phyloP scores from a whole-genome alignment of 2,888 invertebrate genomes.

The Camponotus fellah region DNA sequence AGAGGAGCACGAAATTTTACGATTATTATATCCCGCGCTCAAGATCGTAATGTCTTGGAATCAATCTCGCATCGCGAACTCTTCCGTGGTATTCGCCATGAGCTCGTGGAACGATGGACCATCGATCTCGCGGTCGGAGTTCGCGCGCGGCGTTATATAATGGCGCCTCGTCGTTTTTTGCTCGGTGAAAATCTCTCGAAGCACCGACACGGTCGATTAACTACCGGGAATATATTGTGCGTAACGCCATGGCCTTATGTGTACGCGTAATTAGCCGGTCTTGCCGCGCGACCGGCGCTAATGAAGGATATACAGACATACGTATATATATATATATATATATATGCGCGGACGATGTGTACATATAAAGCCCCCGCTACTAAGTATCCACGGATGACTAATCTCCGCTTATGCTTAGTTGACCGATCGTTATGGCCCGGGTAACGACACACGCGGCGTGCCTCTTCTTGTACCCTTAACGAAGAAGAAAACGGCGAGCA shows the following conservation, averaged over 20 bases:
- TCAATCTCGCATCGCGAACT: constrained; percentile 34
- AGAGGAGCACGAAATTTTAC: constrained; percentile 35
- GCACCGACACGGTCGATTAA: constrained; percentile 58
- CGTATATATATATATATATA: neutral
- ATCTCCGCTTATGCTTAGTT: constrained; percentile 79
- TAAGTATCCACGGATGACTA: constrained; percentile 81
- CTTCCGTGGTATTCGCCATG: constrained; percentile 40
- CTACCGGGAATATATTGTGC: constrained; percentile 66
- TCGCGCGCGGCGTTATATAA: constrained; percentile 51
- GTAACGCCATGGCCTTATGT: constrained; percentile 65
- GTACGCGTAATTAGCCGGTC: constrained; percentile 78
- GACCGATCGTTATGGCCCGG: constrained; percentile 82
- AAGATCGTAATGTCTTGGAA: constrained; percentile 38
- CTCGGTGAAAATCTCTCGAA: constrained; percentile 36
- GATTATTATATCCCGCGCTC: constrained; percentile 28
- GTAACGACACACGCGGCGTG: constrained; percentile 76
- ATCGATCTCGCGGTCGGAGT: constrained; percentile 61
- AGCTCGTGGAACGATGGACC: constrained; percentile 36
- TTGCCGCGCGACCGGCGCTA: constrained; percentile 77
- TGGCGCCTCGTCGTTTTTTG: constrained; percentile 39
- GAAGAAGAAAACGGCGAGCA: constrained; percentile 64
- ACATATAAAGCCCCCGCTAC: constrained; percentile 58
- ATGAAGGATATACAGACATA: constrained; percentile 77
- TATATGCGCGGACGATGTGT: constrained; percentile 30
- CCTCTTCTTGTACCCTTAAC: constrained; percentile 59